Base-by-base conservation (phyloP, 2,113 vertebrate genomes). In the Ondatra zibethicus region DNA sequence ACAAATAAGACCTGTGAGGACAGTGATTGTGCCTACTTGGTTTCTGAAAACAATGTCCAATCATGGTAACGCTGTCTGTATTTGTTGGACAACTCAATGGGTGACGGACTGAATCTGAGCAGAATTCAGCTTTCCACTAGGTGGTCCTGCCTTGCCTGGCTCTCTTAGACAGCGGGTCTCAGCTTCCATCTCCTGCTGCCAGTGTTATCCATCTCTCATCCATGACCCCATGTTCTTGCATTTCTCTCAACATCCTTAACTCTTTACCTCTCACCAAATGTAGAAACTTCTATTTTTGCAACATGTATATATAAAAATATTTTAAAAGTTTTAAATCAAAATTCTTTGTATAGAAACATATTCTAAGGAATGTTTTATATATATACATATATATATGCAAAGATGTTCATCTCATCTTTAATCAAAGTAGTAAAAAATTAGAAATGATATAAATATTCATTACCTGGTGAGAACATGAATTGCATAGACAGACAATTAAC, bases 371-470 rank as follows among this genome's bases (percentile, higher is more conserved):
- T 21, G 55, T 58, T 58, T 16, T 73, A 84, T 50, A 52, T 52
- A 5, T 76, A 17, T 12, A 36, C 13, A 3, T 7, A 29, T 50
- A 7, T 29, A 19, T 52, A 5, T 61, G 36, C 31, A 66, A 84
- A 93, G 9, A 82, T 89, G 14, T 52, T 52, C 6, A 86, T 75
- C 17, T 88, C 47, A 84, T 75, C 29, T 9, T 85, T 87, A 96
- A 77, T n/a, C 50, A 36, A 45, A 89, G 47, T 36, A 75, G 17
- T 87, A 87, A 92, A 45, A 92, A 91, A 68, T 29, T 17, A 86
- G 58, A 97, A 82, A 68, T 19, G 92, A 92, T 95, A 8, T 77
- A 78, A 92, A 84, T 75, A 91, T 73, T 95, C 12, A 66, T 78
- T 94, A 73, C n/a, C n/a, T 84, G 36, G 31, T 36, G 2, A 6